Base-by-base conservation (phyloP, 2,888 invertebrate genomes). In the Conops quadrifasciatus region DNA sequence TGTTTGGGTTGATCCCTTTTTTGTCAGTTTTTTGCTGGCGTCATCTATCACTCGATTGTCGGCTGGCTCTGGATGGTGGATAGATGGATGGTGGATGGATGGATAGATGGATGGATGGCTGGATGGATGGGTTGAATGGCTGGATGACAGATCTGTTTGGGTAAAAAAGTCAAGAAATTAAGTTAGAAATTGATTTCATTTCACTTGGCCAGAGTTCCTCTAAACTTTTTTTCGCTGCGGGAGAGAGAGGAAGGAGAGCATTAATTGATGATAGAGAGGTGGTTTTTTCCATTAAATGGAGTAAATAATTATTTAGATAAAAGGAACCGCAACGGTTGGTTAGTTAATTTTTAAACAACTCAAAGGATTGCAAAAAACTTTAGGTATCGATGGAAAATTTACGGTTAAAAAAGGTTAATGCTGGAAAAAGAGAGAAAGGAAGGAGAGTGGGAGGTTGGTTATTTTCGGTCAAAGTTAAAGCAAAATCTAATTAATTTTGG, bases 1-100 rank as follows among this genome's bases (percentile, higher is more conserved):
- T 45, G n/a, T 43, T 13, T 45, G 9, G 24, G 45, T 67, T 58
- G 11, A n/a, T 24, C 30, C 45, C 26, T 58, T 36, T 58, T 58
- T 5, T 45, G 24, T 16, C 19, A 30, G 13, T n/a, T 67, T 43
- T 13, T 21, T 60, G 15, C 28, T 60, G 9, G 15, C 36, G 36
- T 63, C 45, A 16, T 45, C n/a, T 51, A 60, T 68, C 68, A 68
- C 68, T 68, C 68, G 60, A 47, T 68, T 60, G 19, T 56, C 19
- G n/a, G 30, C 28, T 7, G 16, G 24, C 24, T 26, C 28, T 5
- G 26, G 15, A 26, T 11, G n/a, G 0, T 11, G 21, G n/a, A 53
- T 21, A 21, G 21, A 53, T 2, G 1, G 21, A 2, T 2, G 5
- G 24, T 11, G 9, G 26, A 26, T 11, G 26, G 28, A 28, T 7